Evolutionary conservation across 2,113 vertebrate genomes (phyloP), one percentile per base, ranked within the genome.

Genomic region (Rhinopithecus roxellana): DNA sequence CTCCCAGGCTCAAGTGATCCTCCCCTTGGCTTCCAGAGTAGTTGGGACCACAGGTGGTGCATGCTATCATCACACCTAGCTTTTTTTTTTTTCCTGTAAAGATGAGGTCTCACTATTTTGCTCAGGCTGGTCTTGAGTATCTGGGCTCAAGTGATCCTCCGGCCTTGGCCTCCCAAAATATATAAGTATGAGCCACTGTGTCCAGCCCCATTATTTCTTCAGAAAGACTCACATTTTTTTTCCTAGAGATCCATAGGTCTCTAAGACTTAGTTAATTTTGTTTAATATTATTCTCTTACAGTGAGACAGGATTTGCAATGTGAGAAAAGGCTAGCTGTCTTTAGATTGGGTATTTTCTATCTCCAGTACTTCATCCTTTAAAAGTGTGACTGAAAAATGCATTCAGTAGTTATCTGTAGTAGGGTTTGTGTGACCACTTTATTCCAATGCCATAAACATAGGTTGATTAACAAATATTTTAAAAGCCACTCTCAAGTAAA

Each of bases 281-380:
- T 88, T 92, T 78, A 72, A 43, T 61, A 72, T 72, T 96, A 45
- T 72, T 79, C 43, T 88, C 30, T 96, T 45, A 81, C 61, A 30
- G 27, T 64, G 27, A 64, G 61, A 64, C 27, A 64, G 61, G 61
- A 32, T 64, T 64, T 64, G 61, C 27, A 64, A 64, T 64, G 27
- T 64, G 27, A 64, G 27, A 27, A 30, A 27, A 64, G 61, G 61
- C 27, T 27, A 5, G 27, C 61, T n/a, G 74, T 86, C n/a, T 90
- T 91, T 74, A 38, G n/a, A 80, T 74, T 85, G 45, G 23, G 12
- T 64, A 91, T 81, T 94, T 87, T 86, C 48, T 74, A n/a, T 80
- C 45, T 81, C 87, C 82, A 87, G 13, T 64, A 64, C 61, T 64
- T 64, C 61, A 64, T 30, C 61, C 61, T 30, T 64, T 12, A 64